Evolutionary conservation across 2,797 vertebrate species (phyloP).

Genomic region (Xenops minutus): DNA sequence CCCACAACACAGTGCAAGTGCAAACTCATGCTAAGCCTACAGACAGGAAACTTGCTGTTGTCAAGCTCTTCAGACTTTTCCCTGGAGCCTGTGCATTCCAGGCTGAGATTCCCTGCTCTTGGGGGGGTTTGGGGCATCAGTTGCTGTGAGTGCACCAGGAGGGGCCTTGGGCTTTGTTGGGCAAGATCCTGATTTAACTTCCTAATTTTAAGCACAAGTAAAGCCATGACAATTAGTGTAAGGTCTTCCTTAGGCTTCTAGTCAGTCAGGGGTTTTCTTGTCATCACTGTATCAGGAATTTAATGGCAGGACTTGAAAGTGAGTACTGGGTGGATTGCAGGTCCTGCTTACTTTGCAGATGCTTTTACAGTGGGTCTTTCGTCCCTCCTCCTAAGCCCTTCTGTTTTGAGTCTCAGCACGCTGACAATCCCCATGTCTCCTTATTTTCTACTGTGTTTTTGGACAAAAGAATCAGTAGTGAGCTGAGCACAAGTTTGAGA

Average conservation of each 20-base stretch:
- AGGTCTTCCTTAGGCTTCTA: background rate
- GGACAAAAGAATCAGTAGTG: background rate
- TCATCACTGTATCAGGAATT: background rate
- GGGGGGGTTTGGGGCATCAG: background rate
- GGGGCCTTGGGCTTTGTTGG: background rate
- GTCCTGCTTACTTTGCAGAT: background rate
- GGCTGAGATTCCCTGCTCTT: background rate
- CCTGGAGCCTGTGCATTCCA: background rate
- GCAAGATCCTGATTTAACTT: background rate
- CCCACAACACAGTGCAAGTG: background rate
- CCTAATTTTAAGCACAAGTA: background rate
- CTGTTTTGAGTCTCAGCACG: background rate
- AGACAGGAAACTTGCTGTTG: background rate
- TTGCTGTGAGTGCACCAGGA: background rate
- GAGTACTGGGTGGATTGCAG: background rate
- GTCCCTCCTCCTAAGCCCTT: background rate
- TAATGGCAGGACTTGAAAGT: background rate
- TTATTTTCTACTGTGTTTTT: background rate
- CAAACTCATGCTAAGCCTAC: background rate
- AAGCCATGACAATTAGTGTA: background rate
- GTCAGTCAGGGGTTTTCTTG: background rate
- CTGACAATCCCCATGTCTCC: background rate
- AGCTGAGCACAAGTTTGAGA: background rate
- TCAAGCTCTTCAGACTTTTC: background rate
- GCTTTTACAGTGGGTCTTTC: background rate